These are phyloP conservation scores for Pasiphila rectangulata DNA, from an alignment of 2,888 invertebrate species.

Conservation along the genomic window DNA sequence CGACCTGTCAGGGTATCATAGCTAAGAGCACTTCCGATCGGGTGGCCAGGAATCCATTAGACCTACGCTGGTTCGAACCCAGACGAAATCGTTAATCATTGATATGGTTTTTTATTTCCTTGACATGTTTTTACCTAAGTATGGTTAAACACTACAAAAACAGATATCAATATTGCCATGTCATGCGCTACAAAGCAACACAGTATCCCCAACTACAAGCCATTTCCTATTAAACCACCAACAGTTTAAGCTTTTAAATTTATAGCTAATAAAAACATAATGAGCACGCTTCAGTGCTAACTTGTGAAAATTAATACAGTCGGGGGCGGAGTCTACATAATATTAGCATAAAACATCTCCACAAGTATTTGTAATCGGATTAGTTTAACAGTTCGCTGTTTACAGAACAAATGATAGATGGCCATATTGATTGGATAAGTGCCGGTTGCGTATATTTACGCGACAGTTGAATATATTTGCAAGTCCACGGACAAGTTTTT, in stretches of 20 bases:
- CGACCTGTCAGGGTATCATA: too few species aligned
- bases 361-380: conserved; percentile 56
- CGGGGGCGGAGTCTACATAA: conserved; percentile 64
- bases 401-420: conserved; percentile 50
- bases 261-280: conserved; percentile 66
- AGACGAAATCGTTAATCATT: too few species aligned
- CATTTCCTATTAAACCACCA: conserved; percentile 40
- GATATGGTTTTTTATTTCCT: too few species aligned
- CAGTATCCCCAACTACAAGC: neutral
- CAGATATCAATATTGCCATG: too few species aligned
- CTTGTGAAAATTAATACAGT: conserved; percentile 52
- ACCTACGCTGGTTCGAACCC: too few species aligned
- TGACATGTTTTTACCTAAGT: too few species aligned
- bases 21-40: too few species aligned
- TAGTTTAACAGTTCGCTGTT: conserved; percentile 61
- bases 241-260: conserved; percentile 58
- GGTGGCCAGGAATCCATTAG: too few species aligned
- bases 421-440: conserved; percentile 42
- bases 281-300: conserved; percentile 50
- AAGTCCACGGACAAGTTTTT: conserved; percentile 17
- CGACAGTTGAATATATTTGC: conserved; percentile 23
- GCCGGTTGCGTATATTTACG: conserved; percentile 33
- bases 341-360: conserved; percentile 71
- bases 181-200: neutral
- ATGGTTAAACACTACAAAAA: too few species aligned